Base-by-base conservation (phyloP, 2,797 vertebrate genomes). In the Oryzias dopingdopingensis region DNA sequence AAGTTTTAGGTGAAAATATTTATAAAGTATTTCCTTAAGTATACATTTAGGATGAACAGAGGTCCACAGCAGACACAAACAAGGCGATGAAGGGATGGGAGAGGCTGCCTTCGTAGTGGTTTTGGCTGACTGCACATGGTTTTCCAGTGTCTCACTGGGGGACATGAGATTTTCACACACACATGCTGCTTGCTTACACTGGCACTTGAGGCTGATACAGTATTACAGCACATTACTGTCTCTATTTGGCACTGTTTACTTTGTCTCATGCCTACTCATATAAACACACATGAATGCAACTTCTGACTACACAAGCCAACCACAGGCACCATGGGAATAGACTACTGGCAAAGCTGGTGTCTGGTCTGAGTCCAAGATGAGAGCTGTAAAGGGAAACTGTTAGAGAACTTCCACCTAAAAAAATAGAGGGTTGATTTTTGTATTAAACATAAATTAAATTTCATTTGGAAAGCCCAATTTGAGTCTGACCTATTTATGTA, bases 291-390 rank as follows among this genome's bases (percentile, higher is more conserved):
- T 73, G 72, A 78, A 84, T 59, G 80, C 76, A 81, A 83, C 75
- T 80, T 74, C 77, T 79, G 79, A 82, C 79, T 80, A 80, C 68
- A 78, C 79, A 82, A 86, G 78, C 86, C 86, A 86, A 89, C 86
- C 80, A 78, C 84, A 85, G 74, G 71, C 68, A 77, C 78, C 83
- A 64, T 70, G 83, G 75, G 80, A 87, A 86, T 76, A 82, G 80
- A 84, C 67, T 77, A 77, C 76, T 88, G 85, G 84, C 86, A 69
- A 70, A 87, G 87, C 86, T 59, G 84, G 77, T 56, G 79, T 71
- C 83, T 86, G 82, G 84, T 83, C 66, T 61, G 77, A 61, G 59
- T 86, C 87, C 86, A 89, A 83, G 57, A 70, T 65, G 46, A 54
- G 49, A 71, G 52, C 60, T 67, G 67, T 55, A 66, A 67, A 45